Evolutionary conservation across 2,888 invertebrate genomes (phyloP), one percentile per base, ranked within the genome.

Genomic region (Chelonus formosanus): DNA sequence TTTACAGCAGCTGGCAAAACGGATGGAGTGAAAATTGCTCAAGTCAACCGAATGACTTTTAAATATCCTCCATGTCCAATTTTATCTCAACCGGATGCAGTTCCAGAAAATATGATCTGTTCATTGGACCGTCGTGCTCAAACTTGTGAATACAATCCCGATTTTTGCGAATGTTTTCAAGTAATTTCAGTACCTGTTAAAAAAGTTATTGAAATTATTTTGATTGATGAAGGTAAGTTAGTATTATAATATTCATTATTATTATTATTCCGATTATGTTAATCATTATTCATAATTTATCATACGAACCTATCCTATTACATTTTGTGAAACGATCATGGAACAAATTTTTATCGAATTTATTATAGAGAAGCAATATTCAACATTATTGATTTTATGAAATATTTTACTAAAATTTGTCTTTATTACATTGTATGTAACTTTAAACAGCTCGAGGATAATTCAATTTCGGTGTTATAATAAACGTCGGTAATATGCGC

Each of bases 31-130:
- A 74, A 63, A 47, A 75, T 85, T 0, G 83, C 85, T 0, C 90
- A 90, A 80, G 87, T 90, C 65, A 90, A 90, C 76, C 81, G 85
- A 53, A 88, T 90, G 73, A 88, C 86, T 32, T 88, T 89, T 75
- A 80, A 87, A 0, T 88, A 87, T 63, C 90, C 90, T 0, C 85
- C 87, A 55, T 85, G 86, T 0, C 90, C 90, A 0, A 84, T 89
- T 34, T 78, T 90, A 5, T 81, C 88, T 3, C 88, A 87, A 68
- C 86, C 86, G 0, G 78, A 82, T 0, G 86, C 87, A 10, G 72
- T 80, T 3, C 60, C 69, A 3, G 69, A 75, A 3, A 72, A 76
- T 4, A 67, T 70, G 3, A 20, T 77, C 56, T 78, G 77, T 35
- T 69, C 73, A 3, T 76, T 86, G 1, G 80, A 79, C 0, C 69